These are phyloP conservation scores for Microdon myrmicae DNA, from an alignment of 2,888 invertebrate genomes.

Conservation along the genomic window DNA sequence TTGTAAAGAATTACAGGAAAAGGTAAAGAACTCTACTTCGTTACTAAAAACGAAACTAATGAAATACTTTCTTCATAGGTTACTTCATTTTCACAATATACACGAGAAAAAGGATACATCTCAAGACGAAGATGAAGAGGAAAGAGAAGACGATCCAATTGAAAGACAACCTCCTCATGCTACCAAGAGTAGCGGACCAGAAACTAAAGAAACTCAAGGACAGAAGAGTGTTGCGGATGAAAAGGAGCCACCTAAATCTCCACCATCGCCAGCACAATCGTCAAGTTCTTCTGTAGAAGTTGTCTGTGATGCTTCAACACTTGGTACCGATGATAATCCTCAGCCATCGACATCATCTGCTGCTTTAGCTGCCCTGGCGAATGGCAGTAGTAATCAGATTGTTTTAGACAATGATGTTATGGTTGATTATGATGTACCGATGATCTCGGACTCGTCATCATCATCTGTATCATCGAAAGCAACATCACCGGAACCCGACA, in stretches of 20 bases:
- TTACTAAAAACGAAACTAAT: background rate
- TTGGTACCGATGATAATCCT: slow-evolving; percentile 11
- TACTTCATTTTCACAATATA: slow-evolving; percentile 80
- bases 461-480: slow-evolving; percentile 57
- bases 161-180: slow-evolving; percentile 31
- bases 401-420: slow-evolving; percentile 60
- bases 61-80: slow-evolving; percentile 67
- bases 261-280: slow-evolving; percentile 53
- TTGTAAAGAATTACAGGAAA: slow-evolving; percentile 71
- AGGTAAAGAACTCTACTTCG: slow-evolving; percentile 68
- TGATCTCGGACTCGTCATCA: slow-evolving; percentile 51
- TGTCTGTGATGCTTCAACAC: slow-evolving; percentile 48
- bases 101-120: slow-evolving; percentile 67
- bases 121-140: slow-evolving; percentile 59
- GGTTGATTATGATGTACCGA: slow-evolving; percentile 63
- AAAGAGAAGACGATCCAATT: slow-evolving; percentile 56
- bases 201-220: background rate
- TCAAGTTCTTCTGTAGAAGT: slow-evolving; percentile 54
- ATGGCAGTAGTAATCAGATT: slow-evolving; percentile 53
- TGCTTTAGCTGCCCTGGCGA: background rate
- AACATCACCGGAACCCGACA: slow-evolving; percentile 53
- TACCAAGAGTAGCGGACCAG: slow-evolving; percentile 6
- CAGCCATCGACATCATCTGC: slow-evolving; percentile 10
- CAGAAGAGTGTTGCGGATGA: background rate
- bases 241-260: slow-evolving; percentile 15